Evolutionary conservation across 92 coral and sea anemone genomes (phyloP).

Genomic region (Heliopora coerulea): DNA sequence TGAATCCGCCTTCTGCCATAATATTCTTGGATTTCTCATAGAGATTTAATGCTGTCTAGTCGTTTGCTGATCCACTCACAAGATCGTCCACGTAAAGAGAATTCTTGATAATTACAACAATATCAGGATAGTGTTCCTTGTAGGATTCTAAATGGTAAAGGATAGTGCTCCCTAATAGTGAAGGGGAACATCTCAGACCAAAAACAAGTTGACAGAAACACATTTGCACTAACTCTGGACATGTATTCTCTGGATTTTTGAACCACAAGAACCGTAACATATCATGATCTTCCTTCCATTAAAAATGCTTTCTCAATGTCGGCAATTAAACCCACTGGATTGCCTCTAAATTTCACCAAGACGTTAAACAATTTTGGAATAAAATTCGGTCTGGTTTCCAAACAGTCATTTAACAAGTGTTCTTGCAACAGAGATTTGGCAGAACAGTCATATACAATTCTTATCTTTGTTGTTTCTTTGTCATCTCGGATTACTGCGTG

Average conservation of each 20-base stretch:
- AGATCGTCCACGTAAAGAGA: conserved; percentile 55
- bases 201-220: conserved; percentile 46
- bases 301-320: too few relatives aligned
- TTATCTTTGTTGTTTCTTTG: conserved; percentile 13
- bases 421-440: conserved; percentile 14
- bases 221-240: conserved; percentile 14
- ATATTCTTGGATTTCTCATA: neutral
- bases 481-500: conserved; percentile 30
- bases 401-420: conserved; percentile 23
- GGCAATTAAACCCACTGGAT: conserved; percentile 13
- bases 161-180: conserved; percentile 40
- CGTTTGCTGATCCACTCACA: conserved; percentile 34
- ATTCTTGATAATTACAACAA: conserved; percentile 19
- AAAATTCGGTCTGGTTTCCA: conserved; percentile 39
- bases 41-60: conserved; percentile 33
- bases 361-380: conserved; percentile 41
- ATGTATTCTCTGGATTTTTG: neutral
- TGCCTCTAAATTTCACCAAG: conserved; percentile 18
- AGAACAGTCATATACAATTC: conserved; percentile 21
- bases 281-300: conserved; percentile 20
- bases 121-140: conserved; percentile 24
- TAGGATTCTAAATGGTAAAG: conserved; percentile 23
- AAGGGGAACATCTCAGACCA: conserved; percentile 47
- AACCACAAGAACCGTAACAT: too few relatives aligned
- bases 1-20: too few relatives aligned